phyloP scores from a whole-genome alignment of 1,140 invertebrate species.

The Caenorhabditis tropicalis region DNA sequence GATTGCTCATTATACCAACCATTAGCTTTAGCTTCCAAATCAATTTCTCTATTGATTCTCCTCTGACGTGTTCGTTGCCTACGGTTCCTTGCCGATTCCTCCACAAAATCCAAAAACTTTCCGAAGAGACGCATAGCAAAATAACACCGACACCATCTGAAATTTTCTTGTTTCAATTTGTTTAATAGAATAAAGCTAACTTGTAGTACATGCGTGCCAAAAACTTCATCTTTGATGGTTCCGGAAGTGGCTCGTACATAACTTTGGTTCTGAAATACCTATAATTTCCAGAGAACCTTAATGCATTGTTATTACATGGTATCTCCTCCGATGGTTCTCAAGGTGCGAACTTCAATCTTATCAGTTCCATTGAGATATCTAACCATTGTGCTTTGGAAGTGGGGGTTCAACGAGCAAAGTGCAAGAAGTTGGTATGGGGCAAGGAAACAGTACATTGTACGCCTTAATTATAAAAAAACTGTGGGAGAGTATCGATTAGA shows the following conservation, averaged over 20 bases:
- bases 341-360: neutral
- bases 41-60: neutral
- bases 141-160: neutral
- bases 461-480: neutral
- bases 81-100: neutral
- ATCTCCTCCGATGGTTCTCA: neutral
- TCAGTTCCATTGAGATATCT: neutral
- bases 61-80: neutral
- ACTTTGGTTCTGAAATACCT: neutral
- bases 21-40: neutral
- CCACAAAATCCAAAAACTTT: neutral
- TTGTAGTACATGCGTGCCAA: neutral
- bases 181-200: neutral
- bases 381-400: neutral
- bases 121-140: neutral
- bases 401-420: neutral
- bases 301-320: neutral
- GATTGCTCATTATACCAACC: too few species aligned
- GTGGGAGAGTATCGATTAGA: too few species aligned
- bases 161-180: neutral
- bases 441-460: neutral
- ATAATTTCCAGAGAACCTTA: too few species aligned
- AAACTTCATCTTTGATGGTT: neutral
- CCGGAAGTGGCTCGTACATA: neutral
- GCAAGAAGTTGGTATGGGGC: conserved; percentile 2